Base-by-base conservation (phyloP, 1,140 invertebrate genomes). In the Sminthurinus signatus region DNA sequence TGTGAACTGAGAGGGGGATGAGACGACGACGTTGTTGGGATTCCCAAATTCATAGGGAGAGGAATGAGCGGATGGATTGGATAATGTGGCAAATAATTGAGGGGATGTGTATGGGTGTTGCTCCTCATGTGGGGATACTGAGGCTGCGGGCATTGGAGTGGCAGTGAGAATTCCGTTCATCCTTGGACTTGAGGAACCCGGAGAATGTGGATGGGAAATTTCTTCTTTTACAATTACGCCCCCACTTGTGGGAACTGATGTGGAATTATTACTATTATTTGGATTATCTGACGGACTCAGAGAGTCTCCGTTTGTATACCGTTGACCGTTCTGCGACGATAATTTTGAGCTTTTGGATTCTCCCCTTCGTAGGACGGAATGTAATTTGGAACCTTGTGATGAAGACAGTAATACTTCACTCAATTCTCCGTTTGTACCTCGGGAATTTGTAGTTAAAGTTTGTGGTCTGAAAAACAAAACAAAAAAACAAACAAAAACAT, bases 141-240 rank as follows among this genome's bases (percentile, higher is more conserved):
- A 60, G 36, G 50, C 54, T 0, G 48, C 19, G 0, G 57, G 62
- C 12, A 21, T 19, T 4, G 60, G 54, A 17, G 31, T 60, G 15
- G 55, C 23, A n/a, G 57, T 29, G 1, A 69, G 28, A 17, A 66
- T 65, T 19, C 64, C 64, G 36, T 63, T 66, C 60, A 65, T 65
- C 21, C 68, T 44, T 8, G 68, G 64, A 54, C 64, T 64, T n/a
- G 59, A 52, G 19, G 65, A 36, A 12, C 54, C 54, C 0, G 68
- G 68, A 15, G 68, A 70, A 31, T 64, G 56, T 32, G 61, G 21
- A 15, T 36, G 2, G 17, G 8, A 10, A 21, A 14, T 28, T 48
- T 70, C 68, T 62, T 70, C 64, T 46, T 70, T 70, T 17, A 69
- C 51, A 23, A 66, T 66, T 2, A 66, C 60, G 14, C 62, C 62